These are phyloP conservation scores for Scrobipalpa atriplicella DNA, from an alignment of 2,888 invertebrate species.

Conservation along the genomic window DNA sequence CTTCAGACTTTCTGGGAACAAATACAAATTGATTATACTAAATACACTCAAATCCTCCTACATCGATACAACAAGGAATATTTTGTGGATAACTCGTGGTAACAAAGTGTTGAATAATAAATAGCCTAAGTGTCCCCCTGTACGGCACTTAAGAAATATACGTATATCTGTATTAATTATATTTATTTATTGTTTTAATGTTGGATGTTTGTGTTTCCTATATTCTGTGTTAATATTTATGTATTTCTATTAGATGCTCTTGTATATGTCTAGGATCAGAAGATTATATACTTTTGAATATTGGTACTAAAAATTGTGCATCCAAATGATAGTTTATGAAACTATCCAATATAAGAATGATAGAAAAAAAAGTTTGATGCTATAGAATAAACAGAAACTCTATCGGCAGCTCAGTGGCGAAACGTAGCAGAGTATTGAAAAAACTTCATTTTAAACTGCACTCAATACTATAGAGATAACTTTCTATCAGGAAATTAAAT, in stretches of 20 bases:
- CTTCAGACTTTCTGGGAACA: no score
- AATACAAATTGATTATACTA: no score
- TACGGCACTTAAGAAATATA: neutral
- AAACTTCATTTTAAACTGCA: no score
- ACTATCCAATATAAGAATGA: no score
- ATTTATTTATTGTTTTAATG: neutral
- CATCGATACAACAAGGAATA: neutral
- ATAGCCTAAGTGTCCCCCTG: neutral
- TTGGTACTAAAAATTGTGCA: no score
- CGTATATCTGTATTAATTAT: neutral
- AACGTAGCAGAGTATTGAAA: no score
- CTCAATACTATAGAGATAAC: no score
- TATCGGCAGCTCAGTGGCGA: no score
- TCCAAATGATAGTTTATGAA: no score
- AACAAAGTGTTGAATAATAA: neutral
- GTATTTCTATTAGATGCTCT: neutral
- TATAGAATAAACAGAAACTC: no score
- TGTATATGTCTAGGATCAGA: neutral
- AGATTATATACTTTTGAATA: neutral
- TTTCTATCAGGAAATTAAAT: no score
- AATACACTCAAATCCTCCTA: neutral
- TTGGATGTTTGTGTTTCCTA: slow-evolving; percentile 16
- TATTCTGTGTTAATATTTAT: slow-evolving; percentile 17
- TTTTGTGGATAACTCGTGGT: slow-evolving; percentile 8
- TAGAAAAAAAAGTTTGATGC: no score